Evolutionary conservation across 1,140 invertebrate species (phyloP), one percentile per base, ranked within the genome.

Genomic region (Anastrepha obliqua): DNA sequence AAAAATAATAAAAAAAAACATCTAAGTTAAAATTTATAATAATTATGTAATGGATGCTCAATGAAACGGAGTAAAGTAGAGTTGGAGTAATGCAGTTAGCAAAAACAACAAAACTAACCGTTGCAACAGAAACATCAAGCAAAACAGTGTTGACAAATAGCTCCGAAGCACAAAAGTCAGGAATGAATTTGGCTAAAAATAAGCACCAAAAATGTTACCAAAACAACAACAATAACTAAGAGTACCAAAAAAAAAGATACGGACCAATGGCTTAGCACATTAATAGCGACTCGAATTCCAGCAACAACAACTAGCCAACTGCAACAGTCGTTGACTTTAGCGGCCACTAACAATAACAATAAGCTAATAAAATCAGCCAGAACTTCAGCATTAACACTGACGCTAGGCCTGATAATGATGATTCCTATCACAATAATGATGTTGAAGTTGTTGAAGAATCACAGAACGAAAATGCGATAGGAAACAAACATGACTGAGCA

Each of bases 391-490:
- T 78, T 78, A 81, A 29, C 17, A n/a, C 17, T 55, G 17, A 55
- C 17, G 3, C 0, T 70, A 47, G 20, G n/a, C n/a, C 15, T 65
- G 7, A 62, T 62, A 8, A 86, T 62, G 51, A 62, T 9, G 58
- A 0, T 44, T 47, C 39, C 42, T 9, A 17, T 44, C 58, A 17
- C 47, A n/a, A 86, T 65, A 60, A 86, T 65, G 55, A 20, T 65
- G 85, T 62, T 65, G 29, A 5, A 17, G 29, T 47, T 47, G 29
- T n/a, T 86, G 85, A 44, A 62, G 85, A 86, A 60, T 86, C 58
- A 65, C 58, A 60, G n/a, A 88, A 65, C 9, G 29, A 86, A 87
- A 81, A 87, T 74, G 42, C 58, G 65, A 78, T 87, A 87, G 70
- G 87, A 78, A 87, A 87, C 67, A 78, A 78, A 74, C 67, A 78